Base-by-base conservation (phyloP, 2,888 invertebrate species). In the Heliconius sara region DNA sequence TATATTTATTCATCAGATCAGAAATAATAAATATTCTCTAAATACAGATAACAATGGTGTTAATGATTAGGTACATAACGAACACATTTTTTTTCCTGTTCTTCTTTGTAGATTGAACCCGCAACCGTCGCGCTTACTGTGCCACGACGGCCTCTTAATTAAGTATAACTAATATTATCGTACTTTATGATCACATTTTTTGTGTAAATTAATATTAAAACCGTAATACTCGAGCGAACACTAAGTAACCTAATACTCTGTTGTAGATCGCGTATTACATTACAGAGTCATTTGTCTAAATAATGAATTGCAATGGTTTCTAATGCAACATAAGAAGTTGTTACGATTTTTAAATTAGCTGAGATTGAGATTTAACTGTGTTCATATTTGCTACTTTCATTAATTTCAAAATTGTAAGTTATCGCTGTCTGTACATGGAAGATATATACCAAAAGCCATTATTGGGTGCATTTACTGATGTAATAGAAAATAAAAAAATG, bases 211-310 rank as follows among this genome's bases (percentile, higher is more conserved):
- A 34, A 73, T 57, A 60, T 34, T 34, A 73, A 13, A n/a, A 30
- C 12, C 0, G 73, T 73, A 60, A 73, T 60, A 34, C 73, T 60
- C 60, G 39, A 60, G n/a, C 25, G 34, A 34, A 34, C 72, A 72
- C n/a, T 7, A 39, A 60, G 73, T 39, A 73, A 73, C 73, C 34
- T 60, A n/a, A 25, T 70, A n/a, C 13, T 10, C 25, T 43, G 10
- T 65, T 43, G 30, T 12, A 47, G 63, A 60, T 39, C 30, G 27
- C 13, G 47, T 75, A 75, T 75, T 75, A 27, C 16, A 66, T 75
- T 75, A 47, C 75, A 43, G 22, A 47, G 47, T 65, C 75, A 10
- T 74, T n/a, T 75, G 65, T 43, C 63, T 30, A 43, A 65, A 25
- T 65, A 43, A 43, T 75, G 27, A 65, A 65, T 75, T 43, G 63